Evolutionary conservation across 2,797 vertebrate genomes (phyloP), one percentile per base, ranked within the genome.

Genomic region (Coregonus suidteri): DNA sequence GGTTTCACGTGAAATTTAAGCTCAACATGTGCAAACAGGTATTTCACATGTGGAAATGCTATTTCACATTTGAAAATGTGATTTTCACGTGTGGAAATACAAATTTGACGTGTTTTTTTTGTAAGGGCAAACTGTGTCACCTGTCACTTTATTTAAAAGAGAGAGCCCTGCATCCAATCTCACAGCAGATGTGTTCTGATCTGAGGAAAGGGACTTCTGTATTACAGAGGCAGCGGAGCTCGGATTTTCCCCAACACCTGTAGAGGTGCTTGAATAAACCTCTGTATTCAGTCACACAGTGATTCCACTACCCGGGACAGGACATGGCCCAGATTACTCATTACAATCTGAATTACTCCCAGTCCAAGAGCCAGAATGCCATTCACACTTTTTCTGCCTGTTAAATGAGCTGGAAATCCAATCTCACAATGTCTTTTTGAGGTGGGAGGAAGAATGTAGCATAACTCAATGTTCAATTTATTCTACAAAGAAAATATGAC

Each of bases 271-370:
- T 52, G 66, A 70, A 76, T 76, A 70, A 76, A 76, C 75, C 75
- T 76, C 52, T 70, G 30, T 67, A 69, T 30, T 54, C 65, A 34
- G 59, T 69, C 52, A 37, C 66, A 13, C 66, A 35, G 47, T n/a
- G 31, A 35, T 35, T 69, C 59, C 75, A 69, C 75, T 76, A 69
- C 65, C 64, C 31, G 16, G 16, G 84, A 81, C 14, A 88, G 79
- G 83, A 82, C 81, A 86, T 80, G 87, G 80, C 81, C 77, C 18
- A 66, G 82, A 80, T 86, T 91, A 83, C 88, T 93, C 90, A 94
- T 94, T 93, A 94, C 88, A 92, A 94, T 91, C 85, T 88, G 93
- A 94, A 93, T 94, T 92, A 90, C 89, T 91, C 76, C 72, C 67
- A 79, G 79, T 82, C 82, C 84, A 82, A 84, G 79, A 81, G 81